phyloP scores from a whole-genome alignment of 64 coral and sea anemone species.

The Platygyra sinensis region DNA sequence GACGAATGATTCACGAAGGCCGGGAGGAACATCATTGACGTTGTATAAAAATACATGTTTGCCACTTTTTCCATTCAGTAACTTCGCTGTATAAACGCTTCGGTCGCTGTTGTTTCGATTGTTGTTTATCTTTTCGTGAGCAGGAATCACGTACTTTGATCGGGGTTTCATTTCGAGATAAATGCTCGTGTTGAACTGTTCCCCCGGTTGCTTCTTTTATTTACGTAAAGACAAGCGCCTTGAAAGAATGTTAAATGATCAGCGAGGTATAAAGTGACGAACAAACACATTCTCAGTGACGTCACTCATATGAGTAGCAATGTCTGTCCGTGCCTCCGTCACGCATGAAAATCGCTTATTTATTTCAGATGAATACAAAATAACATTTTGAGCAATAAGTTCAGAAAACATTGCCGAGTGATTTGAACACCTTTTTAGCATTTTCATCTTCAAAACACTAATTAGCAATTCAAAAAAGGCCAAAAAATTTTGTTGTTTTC shows the following conservation, averaged over 20 bases:
- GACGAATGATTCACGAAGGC: constrained; percentile 51
- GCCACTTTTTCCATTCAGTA: background rate
- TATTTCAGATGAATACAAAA: background rate
- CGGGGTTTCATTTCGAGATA: background rate
- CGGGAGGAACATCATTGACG: constrained; percentile 34
- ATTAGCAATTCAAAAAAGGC: background rate
- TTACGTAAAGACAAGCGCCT: background rate
- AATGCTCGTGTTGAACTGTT: background rate
- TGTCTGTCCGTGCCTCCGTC: too few species aligned
- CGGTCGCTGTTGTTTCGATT: constrained; percentile 1
- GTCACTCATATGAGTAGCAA: too few species aligned
- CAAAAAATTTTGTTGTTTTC: background rate
- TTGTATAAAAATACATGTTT: background rate
- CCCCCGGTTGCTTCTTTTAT: background rate
- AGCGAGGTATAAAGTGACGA: too few species aligned
- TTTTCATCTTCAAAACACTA: background rate
- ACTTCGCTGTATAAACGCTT: background rate
- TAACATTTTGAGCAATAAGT: background rate
- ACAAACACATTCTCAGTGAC: too few species aligned
- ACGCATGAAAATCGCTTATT: too few species aligned
- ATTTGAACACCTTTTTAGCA: background rate
- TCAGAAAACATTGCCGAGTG: background rate
- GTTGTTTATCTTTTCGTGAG: background rate
- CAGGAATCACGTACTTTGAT: background rate
- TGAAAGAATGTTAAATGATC: background rate